A percentile compares a stretch with the other conserved stretches of the same genome.
phyloP scores from a whole-genome alignment of 2,797 vertebrate species.

The Pyrocephalus nanus region DNA sequence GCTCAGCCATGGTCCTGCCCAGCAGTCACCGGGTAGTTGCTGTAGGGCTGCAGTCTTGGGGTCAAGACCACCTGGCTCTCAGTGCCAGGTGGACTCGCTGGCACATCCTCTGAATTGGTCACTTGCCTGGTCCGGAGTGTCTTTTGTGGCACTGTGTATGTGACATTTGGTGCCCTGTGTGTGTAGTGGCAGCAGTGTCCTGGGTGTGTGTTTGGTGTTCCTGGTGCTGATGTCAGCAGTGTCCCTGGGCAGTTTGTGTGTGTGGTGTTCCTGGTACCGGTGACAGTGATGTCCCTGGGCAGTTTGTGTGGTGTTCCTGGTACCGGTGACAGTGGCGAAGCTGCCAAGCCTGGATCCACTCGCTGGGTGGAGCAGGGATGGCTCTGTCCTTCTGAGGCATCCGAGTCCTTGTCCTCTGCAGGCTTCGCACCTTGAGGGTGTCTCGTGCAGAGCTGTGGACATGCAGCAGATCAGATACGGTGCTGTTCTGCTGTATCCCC shows the following conservation, averaged over 20 bases:
- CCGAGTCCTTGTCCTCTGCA: not conserved
- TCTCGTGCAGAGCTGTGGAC: not conserved
- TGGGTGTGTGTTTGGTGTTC: not conserved
- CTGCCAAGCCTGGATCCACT: not conserved
- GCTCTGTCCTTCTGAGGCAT: not conserved
- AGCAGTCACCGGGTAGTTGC: accelerated
- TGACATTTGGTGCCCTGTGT: not conserved
- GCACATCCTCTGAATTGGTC: not conserved
- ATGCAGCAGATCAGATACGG: accelerated
- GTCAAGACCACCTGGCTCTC: not conserved
- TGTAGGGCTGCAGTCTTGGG: not conserved
- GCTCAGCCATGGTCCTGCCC: not conserved
- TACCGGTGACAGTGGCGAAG: not conserved
- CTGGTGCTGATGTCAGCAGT: accelerated
- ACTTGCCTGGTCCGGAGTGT: not conserved
- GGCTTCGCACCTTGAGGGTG: not conserved
- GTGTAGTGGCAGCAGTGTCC: not conserved
- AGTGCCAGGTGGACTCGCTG: accelerated
- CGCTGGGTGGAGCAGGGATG: not conserved
- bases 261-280: accelerated
- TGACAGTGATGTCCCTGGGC: not conserved
- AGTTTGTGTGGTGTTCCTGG: not conserved
- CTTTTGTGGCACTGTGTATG: not conserved
- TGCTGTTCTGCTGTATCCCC: not conserved
- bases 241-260: not conserved